A percentile compares a stretch with the other conserved stretches of the same genome.
phyloP scores from a whole-genome alignment of 2,797 vertebrate species.

The Chaetodon trifasciatus region DNA sequence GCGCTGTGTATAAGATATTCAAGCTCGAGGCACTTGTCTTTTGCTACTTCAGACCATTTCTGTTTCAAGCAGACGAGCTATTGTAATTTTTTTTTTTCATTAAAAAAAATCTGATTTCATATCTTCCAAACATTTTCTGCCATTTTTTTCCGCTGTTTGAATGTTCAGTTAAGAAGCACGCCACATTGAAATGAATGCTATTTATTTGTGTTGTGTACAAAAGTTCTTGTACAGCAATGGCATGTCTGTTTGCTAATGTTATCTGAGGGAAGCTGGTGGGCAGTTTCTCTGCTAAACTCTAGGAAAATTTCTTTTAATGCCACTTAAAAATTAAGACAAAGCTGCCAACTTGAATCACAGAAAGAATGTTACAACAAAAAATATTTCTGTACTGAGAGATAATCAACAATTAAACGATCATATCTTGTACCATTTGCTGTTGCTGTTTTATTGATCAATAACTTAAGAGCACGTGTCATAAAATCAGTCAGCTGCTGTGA shows the following conservation, averaged over 20 bases:
- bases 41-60: slow-evolving; percentile 40
- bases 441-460: slow-evolving; percentile 33
- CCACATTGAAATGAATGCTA: slow-evolving; percentile 66
- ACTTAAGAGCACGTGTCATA: neutral
- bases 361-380: slow-evolving; percentile 70
- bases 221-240: slow-evolving; percentile 58
- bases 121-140: slow-evolving; percentile 24
- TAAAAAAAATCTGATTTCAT: slow-evolving; percentile 16
- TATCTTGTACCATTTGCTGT: slow-evolving; percentile 58
- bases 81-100: slow-evolving; percentile 12
- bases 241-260: slow-evolving; percentile 59
- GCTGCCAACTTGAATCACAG: slow-evolving; percentile 73
- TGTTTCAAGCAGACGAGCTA: slow-evolving; percentile 35
- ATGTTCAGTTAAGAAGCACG: slow-evolving; percentile 48
- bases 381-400: slow-evolving; percentile 74
- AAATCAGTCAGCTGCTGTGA: slow-evolving; percentile 14
- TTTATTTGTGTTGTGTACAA: slow-evolving; percentile 76
- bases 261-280: slow-evolving; percentile 26
- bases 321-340: slow-evolving; percentile 63
- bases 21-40: slow-evolving; percentile 49
- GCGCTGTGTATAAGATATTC: slow-evolving; percentile 44
- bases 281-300: slow-evolving; percentile 52
- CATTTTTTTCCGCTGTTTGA: slow-evolving; percentile 26
- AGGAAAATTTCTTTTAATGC: slow-evolving; percentile 56
- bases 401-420: slow-evolving; percentile 74